Conservation (phyloP, 2,797 vertebrate genomes). For the Rhabdophis nuchalis region DNA sequence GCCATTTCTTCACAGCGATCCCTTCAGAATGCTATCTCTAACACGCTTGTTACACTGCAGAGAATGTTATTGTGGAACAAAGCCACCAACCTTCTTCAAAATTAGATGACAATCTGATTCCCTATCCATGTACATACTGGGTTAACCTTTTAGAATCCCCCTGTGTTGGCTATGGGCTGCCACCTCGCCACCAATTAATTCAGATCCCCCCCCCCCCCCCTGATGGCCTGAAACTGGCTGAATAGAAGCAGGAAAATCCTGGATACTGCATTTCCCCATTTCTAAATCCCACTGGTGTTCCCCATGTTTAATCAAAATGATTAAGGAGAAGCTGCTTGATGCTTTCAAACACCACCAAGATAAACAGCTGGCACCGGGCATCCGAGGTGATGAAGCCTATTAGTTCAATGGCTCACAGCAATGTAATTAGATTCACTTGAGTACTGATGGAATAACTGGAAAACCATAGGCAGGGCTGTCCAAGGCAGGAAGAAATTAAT, state of each 20-base stretch:
- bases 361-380: constrained; percentile 54
- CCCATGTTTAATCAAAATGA: constrained; percentile 1
- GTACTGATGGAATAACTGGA: constrained; percentile 37
- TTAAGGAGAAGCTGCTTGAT: constrained; percentile 53
- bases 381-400: constrained; percentile 51
- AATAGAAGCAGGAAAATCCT: constrained; percentile 17
- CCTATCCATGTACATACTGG: neutral
- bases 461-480: constrained; percentile 10
- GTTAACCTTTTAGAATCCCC: neutral
- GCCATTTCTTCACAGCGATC: neutral
- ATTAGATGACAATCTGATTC: neutral
- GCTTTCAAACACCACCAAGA: constrained; percentile 45
- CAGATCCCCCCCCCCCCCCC: neutral
- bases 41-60: neutral
- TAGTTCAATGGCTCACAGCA: constrained; percentile 50
- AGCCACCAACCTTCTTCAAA: neutral
- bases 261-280: constrained; percentile 24
- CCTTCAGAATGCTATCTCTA: neutral
- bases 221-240: constrained; percentile 34
- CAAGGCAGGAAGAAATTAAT: constrained; percentile 1
- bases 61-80: neutral
- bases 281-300: neutral
- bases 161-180: neutral
- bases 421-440: constrained; percentile 52
- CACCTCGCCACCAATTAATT: constrained; percentile 20